Evolutionary conservation across 2,888 invertebrate species (phyloP).

Genomic region (Willowsia nigromaculata): DNA sequence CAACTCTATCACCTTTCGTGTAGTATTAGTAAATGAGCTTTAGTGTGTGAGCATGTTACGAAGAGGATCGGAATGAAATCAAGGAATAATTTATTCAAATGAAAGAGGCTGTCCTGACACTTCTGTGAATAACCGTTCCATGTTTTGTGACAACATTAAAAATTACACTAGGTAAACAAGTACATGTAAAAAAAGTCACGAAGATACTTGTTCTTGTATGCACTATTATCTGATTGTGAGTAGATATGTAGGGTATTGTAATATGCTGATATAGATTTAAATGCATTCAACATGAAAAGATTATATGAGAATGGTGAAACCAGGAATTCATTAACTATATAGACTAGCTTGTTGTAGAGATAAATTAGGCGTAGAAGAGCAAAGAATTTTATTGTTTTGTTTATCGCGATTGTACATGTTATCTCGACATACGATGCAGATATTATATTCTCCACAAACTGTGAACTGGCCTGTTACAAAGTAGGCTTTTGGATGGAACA

Average conservation of each 20-base stretch:
- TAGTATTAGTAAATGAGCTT: background rate
- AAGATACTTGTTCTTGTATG: background rate
- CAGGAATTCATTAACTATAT: background rate
- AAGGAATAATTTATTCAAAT: conserved; percentile 26
- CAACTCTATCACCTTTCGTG: background rate
- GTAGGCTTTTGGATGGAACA: no score
- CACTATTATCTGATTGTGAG: background rate
- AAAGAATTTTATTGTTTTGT: conserved; percentile 40
- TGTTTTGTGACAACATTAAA: background rate
- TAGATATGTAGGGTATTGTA: background rate
- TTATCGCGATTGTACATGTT: conserved; percentile 21
- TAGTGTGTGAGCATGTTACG: background rate
- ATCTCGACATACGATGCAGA: background rate
- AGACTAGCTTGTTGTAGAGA: background rate
- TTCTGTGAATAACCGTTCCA: conserved; percentile 29
- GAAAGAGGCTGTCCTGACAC: background rate
- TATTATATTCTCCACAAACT: no score
- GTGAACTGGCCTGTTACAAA: no score
- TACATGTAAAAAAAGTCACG: background rate
- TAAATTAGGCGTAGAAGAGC: background rate
- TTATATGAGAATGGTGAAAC: background rate
- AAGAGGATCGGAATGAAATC: conserved; percentile 28
- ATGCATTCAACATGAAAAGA: background rate
- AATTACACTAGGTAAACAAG: background rate
- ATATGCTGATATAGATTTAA: background rate